Evolutionary conservation across 1,140 invertebrate species (phyloP).

Genomic region (Trichonephila inaurata): DNA sequence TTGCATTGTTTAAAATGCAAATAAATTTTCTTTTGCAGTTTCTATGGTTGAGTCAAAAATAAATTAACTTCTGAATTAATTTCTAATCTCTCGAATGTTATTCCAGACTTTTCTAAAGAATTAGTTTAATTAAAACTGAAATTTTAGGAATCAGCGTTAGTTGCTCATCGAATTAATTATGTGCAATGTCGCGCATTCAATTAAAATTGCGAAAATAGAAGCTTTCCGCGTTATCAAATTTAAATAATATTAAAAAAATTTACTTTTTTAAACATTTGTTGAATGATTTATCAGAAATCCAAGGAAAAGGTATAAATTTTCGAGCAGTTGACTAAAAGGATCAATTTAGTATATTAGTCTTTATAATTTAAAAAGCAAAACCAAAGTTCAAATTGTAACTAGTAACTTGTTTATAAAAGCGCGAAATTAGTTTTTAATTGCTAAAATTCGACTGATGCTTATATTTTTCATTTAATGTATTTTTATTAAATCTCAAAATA

Average conservation of each 20-base stretch:
- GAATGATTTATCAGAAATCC: too few relatives aligned
- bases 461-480: too few relatives aligned
- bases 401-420: too few relatives aligned
- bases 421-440: too few relatives aligned
- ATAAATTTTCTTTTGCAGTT: background rate
- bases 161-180: background rate
- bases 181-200: background rate
- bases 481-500: too few relatives aligned
- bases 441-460: too few relatives aligned
- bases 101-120: background rate
- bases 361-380: too few relatives aligned
- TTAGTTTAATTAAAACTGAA: background rate
- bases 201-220: background rate
- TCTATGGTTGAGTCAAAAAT: background rate
- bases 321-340: too few relatives aligned
- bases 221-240: background rate
- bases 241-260: background rate
- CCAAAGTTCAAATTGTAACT: too few relatives aligned
- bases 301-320: too few relatives aligned
- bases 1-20: background rate
- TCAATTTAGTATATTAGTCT: too few relatives aligned
- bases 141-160: background rate
- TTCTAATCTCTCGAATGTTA: background rate
- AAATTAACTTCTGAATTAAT: background rate
- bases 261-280: too few relatives aligned